These are phyloP conservation scores for Furcula furcula DNA, from an alignment of 2,888 invertebrate genomes.

Conservation along the genomic window DNA sequence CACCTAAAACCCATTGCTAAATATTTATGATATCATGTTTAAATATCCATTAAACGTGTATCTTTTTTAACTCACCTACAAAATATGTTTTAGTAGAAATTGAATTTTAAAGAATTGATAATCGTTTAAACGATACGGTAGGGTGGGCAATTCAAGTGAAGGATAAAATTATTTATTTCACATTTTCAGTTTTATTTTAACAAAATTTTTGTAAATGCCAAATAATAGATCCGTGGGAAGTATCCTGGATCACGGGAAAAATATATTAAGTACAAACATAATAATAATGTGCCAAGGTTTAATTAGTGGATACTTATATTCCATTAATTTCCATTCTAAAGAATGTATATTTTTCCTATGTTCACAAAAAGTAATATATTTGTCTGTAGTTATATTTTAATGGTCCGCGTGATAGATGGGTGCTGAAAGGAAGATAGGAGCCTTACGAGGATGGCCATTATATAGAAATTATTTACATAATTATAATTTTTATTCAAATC, in stretches of 20 bases:
- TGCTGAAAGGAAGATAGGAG: conserved; percentile 29
- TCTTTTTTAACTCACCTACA: no score
- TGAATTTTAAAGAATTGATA: no score
- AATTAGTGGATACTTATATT: conserved; percentile 29
- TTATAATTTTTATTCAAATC: conserved; percentile 34
- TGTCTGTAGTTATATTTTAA: conserved; percentile 26
- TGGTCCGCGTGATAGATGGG: conserved; percentile 32
- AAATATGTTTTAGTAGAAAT: no score
- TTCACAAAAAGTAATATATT: conserved; percentile 35
- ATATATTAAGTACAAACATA: conserved; percentile 34
- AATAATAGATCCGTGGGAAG: conserved; percentile 21
- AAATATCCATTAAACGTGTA: no score
- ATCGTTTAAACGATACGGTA: no score
- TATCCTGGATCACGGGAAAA: conserved; percentile 8
- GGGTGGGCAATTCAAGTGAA: no score
- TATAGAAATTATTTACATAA: conserved; percentile 40
- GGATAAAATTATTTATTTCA: no score
- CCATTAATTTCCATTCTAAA: conserved; percentile 27
- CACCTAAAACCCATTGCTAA: neutral
- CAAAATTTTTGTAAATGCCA: conserved; percentile 16
- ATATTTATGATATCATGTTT: no score
- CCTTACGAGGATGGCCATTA: conserved; percentile 29
- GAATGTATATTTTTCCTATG: conserved; percentile 21
- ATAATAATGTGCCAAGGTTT: conserved; percentile 34
- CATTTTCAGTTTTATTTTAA: conserved; percentile 1